phyloP scores from a whole-genome alignment of 2,888 invertebrate genomes.

The Hypena proboscidalis region DNA sequence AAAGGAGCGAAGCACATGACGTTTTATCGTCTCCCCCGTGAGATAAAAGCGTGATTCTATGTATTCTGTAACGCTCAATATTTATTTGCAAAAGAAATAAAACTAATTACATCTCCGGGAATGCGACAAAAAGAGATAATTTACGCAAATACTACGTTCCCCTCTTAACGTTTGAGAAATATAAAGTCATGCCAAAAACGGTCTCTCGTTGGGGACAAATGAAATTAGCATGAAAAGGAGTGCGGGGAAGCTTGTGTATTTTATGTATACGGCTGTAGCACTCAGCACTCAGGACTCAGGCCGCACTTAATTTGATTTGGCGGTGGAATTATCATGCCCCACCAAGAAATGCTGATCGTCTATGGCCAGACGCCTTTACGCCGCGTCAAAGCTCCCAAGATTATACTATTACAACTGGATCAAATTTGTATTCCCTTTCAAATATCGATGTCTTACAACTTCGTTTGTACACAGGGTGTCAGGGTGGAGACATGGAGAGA shows the following conservation, averaged over 20 bases:
- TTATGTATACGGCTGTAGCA: slow-evolving; percentile 40
- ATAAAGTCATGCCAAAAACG: slow-evolving; percentile 41
- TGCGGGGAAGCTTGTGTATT: slow-evolving; percentile 50
- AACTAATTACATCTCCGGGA: slow-evolving; percentile 2
- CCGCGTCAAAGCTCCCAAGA: not conserved
- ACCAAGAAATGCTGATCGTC: slow-evolving; percentile 26
- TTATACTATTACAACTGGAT: slow-evolving; percentile 13
- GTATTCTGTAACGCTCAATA: not conserved
- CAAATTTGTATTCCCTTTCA: not conserved
- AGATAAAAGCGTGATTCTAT: no score
- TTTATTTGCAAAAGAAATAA: not conserved
- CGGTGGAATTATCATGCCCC: slow-evolving; percentile 45
- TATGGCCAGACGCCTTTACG: slow-evolving; percentile 34
- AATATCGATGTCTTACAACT: not conserved
- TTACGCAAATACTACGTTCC: slow-evolving; percentile 26
- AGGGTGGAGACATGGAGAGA: no score
- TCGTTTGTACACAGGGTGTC: slow-evolving; percentile 1
- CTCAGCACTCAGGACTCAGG: slow-evolving; percentile 17
- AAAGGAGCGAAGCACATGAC: no score
- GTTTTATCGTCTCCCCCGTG: no score
- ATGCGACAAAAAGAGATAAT: slow-evolving; percentile 15
- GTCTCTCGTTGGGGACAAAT: slow-evolving; percentile 49
- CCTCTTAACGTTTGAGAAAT: slow-evolving; percentile 32
- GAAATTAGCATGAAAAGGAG: slow-evolving; percentile 63
- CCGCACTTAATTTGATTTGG: slow-evolving; percentile 52